Evolutionary conservation across 2,113 vertebrate genomes (phyloP).

Genomic region (Megaceryle torquata): DNA sequence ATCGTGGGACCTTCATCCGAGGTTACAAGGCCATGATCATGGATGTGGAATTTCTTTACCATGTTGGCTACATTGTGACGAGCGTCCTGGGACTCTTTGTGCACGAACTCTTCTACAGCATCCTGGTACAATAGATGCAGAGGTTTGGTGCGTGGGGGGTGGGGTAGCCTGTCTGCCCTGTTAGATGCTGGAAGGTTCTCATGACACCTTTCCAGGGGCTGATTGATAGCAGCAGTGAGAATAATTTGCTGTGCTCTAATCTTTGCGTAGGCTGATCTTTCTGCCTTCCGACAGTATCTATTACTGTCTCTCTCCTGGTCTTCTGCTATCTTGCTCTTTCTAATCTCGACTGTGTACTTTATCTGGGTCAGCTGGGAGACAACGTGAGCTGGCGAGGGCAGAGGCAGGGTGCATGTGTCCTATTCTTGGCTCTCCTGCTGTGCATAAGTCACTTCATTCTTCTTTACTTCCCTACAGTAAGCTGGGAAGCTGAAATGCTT

Average conservation of each 20-base stretch:
- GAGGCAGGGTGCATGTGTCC: not conserved
- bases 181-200: not conserved
- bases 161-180: not conserved
- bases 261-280: not conserved
- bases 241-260: not conserved
- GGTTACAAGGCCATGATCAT: constrained; percentile 97
- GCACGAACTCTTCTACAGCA: constrained; percentile 97
- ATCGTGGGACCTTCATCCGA: constrained; percentile 95
- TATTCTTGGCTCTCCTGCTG: constrained; percentile 29
- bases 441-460: constrained; percentile 16
- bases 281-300: not conserved
- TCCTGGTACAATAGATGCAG: constrained; percentile 78
- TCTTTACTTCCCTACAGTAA: not conserved
- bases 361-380: constrained; percentile 46
- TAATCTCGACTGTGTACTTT: not conserved
- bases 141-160: not conserved
- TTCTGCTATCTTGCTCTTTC: not conserved
- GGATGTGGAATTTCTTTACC: constrained; percentile 96
- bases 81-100: constrained; percentile 92
- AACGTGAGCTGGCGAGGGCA: constrained; percentile 22
- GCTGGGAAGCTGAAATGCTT: not conserved
- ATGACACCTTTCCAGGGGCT: not conserved
- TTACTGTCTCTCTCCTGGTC: not conserved
- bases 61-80: constrained; percentile 91
- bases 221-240: not conserved